A percentile compares a stretch with the other conserved stretches of the same genome.
phyloP scores from a whole-genome alignment of 2,113 vertebrate genomes.

The Lichenostomus cassidix region DNA sequence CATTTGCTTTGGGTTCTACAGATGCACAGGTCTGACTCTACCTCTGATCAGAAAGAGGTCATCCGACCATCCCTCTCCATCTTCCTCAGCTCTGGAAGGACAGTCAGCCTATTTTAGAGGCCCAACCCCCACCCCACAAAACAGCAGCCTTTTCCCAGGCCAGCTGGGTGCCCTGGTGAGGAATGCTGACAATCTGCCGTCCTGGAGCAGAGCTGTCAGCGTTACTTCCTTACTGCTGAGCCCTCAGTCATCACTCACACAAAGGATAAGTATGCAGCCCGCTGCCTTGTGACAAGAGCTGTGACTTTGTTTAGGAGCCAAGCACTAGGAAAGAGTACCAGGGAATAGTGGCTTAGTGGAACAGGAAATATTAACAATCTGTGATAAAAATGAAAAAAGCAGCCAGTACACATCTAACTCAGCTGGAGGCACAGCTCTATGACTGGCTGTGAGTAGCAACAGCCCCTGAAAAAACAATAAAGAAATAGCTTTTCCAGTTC shows the following conservation, averaged over 20 bases:
- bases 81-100: not conserved
- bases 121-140: not conserved
- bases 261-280: conserved; percentile 41
- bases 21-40: not conserved
- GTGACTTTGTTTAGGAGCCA: conserved; percentile 69
- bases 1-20: not conserved
- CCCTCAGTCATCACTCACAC: conserved; percentile 58
- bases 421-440: not conserved
- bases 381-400: conserved; percentile 32
- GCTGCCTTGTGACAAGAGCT: conserved; percentile 69
- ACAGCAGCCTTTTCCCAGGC: conserved; percentile 68
- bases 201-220: conserved; percentile 68
- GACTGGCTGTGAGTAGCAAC: not conserved
- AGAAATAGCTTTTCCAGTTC: not conserved
- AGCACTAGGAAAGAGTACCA: conserved; percentile 55
- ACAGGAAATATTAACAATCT: conserved; percentile 56
- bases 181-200: conserved; percentile 72
- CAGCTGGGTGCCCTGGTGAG: conserved; percentile 60
- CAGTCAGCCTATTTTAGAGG: not conserved
- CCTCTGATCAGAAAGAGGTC: not conserved
- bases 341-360: conserved; percentile 50
- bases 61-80: accelerated
- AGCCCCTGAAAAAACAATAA: not conserved
- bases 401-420: not conserved
- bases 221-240: conserved; percentile 48